Conservation (phyloP, 2,797 vertebrate species). For the Coendou prehensilis region DNA sequence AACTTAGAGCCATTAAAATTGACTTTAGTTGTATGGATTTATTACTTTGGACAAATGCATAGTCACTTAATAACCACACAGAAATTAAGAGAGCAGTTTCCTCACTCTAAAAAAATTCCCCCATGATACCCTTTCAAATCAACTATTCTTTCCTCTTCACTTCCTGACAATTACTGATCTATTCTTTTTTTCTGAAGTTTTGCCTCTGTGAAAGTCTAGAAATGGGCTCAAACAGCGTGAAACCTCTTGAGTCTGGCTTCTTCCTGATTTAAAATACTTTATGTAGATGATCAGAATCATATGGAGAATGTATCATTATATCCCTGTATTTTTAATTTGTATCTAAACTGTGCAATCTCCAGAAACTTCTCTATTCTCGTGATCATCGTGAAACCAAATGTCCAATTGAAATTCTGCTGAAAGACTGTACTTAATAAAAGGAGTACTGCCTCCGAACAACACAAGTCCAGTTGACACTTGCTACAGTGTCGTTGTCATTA, state of each 20-base stretch:
- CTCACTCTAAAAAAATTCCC: neutral
- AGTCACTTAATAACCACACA: neutral
- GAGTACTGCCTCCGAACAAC: neutral
- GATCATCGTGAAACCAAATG: neutral
- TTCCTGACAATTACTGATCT: neutral
- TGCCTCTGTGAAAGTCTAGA: neutral
- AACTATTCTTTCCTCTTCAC: neutral
- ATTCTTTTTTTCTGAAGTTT: neutral
- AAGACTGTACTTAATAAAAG: neutral
- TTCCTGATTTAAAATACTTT: conserved; percentile 45
- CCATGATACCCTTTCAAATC: neutral
- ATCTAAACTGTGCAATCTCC: neutral
- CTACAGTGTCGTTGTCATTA: neutral
- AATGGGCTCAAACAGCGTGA: neutral
- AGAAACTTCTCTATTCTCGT: neutral
- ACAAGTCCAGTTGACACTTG: neutral
- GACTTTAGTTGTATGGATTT: neutral
- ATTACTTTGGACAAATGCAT: neutral
- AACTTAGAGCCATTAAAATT: neutral
- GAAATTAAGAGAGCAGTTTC: neutral
- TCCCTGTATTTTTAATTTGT: neutral
- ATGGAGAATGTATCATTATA: neutral
- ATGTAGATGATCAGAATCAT: neutral
- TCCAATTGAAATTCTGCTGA: neutral
- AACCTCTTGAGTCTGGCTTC: neutral